Base-by-base conservation (phyloP, 2,113 vertebrate species). In the Chaenogobius annularis region DNA sequence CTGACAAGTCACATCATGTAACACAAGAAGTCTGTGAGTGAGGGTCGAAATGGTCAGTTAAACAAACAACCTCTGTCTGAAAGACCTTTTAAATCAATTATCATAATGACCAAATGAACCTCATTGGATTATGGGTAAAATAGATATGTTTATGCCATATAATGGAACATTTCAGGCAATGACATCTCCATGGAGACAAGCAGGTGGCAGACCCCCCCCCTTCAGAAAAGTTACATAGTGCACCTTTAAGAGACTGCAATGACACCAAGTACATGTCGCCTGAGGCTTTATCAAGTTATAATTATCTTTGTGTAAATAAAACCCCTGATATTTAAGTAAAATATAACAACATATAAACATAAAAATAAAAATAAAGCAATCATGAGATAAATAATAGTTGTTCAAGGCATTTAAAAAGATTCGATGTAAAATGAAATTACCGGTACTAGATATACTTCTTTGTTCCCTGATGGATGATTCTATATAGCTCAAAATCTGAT, bases 401-500 rank as follows among this genome's bases (percentile, higher is more conserved):
- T 11, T 1, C 8, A 10, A 43, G 35, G 9, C 15, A 37, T 37
- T 40, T 17, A 47, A 26, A 66, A 66, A 15, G 13, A 17, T 9
- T 47, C 10, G 7, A 73, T 69, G 56, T 76, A 78, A 82, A 37
- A 35, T 14, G 31, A 22, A 79, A 69, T n/a, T n/a, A n/a, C n/a
- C n/a, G n/a, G 66, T 71, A 62, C 48, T 63, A 58, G 65, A 73
- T 56, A 15, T 5, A 48, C 43, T 40, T 7, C 8, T 40, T 62
- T 83, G 72, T 82, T 86, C 83, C 80, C 83, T 86, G 79, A 86
- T 78, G 63, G 54, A 23, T 63, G 26, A 63, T 69, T 65, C 55
- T 75, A 66, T 65, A 37, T 13, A 10, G 13, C 68, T 47, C 71
- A 35, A 50, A 69, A 13, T 20, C 40, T 55, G 66, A 58, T 40